phyloP scores from a whole-genome alignment of 2,797 vertebrate genomes.

The Gouania willdenowi region DNA sequence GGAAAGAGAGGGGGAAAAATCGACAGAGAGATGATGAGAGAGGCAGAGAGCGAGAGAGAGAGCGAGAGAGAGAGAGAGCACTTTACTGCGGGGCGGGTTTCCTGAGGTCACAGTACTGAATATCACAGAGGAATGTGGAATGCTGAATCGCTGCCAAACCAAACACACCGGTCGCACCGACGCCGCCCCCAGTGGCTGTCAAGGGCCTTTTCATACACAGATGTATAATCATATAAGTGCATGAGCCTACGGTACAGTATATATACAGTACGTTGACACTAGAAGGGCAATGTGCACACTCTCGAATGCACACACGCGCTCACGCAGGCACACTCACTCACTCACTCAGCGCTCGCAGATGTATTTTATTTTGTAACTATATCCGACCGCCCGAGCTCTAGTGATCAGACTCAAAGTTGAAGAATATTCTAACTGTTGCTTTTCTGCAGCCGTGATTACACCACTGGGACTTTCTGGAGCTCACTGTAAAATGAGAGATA shows the following conservation, averaged over 20 bases:
- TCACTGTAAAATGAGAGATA: conserved; percentile 18
- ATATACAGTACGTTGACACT: conserved; percentile 17
- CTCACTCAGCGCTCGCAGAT: conserved; percentile 42
- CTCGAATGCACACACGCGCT: conserved; percentile 15
- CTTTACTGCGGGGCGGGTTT: conserved; percentile 70
- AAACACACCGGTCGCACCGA: conserved; percentile 72
- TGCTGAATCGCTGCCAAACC: conserved; percentile 78
- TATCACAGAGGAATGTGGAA: conserved; percentile 83
- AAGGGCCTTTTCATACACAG: conserved; percentile 61
- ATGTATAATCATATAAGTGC: conserved; percentile 46
- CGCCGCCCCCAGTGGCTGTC: conserved; percentile 67
- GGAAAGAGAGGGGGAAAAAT: too few species aligned
- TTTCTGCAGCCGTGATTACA: conserved; percentile 26
- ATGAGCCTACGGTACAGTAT: conserved; percentile 2
- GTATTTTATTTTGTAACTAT: conserved; percentile 26
- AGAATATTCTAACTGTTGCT: conserved; percentile 12
- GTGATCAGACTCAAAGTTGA: conserved; percentile 25
- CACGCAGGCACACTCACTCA: conserved; percentile 26
- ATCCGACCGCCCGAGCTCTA: conserved; percentile 8
- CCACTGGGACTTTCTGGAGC: conserved; percentile 25
- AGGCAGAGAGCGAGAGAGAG: conserved; percentile 26
- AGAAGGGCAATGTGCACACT: conserved; percentile 1
- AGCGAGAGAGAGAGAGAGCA: conserved; percentile 33
- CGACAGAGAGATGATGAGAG: not conserved
- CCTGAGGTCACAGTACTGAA: conserved; percentile 82